A percentile compares a stretch with the other conserved stretches of the same genome.
Evolutionary conservation across 2,797 vertebrate genomes (phyloP).

Genomic region (Syngnathus rostellatus): DNA sequence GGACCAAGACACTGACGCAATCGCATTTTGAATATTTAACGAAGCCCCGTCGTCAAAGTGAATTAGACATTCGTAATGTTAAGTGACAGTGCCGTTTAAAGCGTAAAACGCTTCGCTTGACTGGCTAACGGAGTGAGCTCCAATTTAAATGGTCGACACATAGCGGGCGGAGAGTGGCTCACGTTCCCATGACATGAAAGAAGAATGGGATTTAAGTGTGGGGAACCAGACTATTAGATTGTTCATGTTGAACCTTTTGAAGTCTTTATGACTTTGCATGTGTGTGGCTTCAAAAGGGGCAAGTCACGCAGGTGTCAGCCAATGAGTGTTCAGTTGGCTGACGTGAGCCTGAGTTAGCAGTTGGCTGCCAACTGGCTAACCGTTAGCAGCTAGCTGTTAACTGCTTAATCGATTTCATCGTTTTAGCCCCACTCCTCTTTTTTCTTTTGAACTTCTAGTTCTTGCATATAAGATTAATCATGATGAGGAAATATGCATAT

Average conservation of each 20-base stretch:
- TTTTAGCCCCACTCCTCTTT: too few relatives aligned
- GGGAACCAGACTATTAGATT: too few relatives aligned
- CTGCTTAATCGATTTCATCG: too few relatives aligned
- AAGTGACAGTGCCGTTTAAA: background rate
- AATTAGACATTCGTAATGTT: background rate
- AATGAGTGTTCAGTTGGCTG: too few relatives aligned
- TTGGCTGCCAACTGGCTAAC: too few relatives aligned
- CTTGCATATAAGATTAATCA: background rate
- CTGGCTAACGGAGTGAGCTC: background rate
- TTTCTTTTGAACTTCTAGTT: too few relatives aligned
- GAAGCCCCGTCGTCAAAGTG: background rate
- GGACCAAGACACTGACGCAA: background rate
- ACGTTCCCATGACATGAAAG: background rate
- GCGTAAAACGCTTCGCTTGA: background rate
- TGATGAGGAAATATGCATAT: background rate
- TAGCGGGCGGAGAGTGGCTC: background rate
- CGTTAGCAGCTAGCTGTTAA: too few relatives aligned
- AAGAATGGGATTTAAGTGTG: background rate
- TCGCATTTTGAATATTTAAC: background rate
- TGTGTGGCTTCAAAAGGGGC: too few relatives aligned
- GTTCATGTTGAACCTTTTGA: too few relatives aligned
- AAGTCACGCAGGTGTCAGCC: too few relatives aligned
- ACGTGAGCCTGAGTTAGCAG: too few relatives aligned
- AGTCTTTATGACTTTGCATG: too few relatives aligned
- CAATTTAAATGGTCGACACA: background rate